phyloP scores from a whole-genome alignment of 1,140 invertebrate species.

The Potamilus streckersoni region DNA sequence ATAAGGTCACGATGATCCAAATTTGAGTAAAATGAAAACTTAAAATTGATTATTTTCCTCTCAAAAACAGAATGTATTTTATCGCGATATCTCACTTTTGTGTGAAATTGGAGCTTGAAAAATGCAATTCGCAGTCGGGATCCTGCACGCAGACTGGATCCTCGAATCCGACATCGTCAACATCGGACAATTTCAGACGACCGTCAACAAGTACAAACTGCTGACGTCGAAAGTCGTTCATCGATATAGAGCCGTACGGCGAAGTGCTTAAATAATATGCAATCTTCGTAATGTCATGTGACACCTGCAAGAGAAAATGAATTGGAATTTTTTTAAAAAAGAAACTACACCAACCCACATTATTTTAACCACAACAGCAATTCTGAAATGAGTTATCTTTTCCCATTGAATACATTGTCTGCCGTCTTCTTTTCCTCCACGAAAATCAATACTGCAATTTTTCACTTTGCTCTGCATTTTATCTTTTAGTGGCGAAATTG shows the following conservation, averaged over 20 bases:
- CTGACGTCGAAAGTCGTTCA: slow-evolving; percentile 70
- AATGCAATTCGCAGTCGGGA: slow-evolving; percentile 51
- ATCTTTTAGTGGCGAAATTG: no score
- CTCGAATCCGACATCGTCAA: slow-evolving; percentile 69
- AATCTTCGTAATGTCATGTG: slow-evolving; percentile 66
- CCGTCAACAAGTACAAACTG: slow-evolving; percentile 70
- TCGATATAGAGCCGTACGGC: slow-evolving; percentile 67
- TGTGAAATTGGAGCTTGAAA: slow-evolving; percentile 55
- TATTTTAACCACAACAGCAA: neutral
- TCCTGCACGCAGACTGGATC: slow-evolving; percentile 63
- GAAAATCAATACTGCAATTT: no score
- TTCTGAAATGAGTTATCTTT: no score
- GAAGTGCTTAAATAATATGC: slow-evolving; percentile 66
- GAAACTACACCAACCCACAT: neutral
- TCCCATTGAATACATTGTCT: no score
- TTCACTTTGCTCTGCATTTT: no score
- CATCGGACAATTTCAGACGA: slow-evolving; percentile 69
- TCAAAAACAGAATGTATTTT: no score
- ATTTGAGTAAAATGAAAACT: neutral
- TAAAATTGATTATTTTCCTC: neutral
- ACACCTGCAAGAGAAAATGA: slow-evolving; percentile 49
- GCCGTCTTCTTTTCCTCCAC: no score
- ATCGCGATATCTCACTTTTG: slow-evolving; percentile 40
- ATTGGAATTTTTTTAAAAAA: no score
- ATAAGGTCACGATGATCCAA: neutral